Evolutionary conservation across 2,113 vertebrate species (phyloP), one percentile per base, ranked within the genome.

Genomic region (Pelecanoides urinatrix): DNA sequence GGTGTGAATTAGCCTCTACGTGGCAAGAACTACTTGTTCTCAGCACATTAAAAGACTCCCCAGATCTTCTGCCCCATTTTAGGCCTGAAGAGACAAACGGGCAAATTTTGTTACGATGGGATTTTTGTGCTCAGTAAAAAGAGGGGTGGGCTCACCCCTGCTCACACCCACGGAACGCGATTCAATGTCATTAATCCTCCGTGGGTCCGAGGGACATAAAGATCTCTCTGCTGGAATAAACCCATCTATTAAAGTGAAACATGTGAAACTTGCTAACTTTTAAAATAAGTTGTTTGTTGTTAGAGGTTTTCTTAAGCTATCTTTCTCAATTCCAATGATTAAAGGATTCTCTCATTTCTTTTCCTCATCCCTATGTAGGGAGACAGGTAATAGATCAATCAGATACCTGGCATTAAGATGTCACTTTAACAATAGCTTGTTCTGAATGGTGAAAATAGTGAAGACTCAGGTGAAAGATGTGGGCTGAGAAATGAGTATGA

Each of bases 331-430:
- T 67, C 36, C 45, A 27, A 10, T 4, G 67, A 92, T 83, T n/a
- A 80, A 86, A 92, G 96, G 85, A 90, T 66, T 10, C 71, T 29
- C 78, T 74, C 49, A 6, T 34, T 42, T 70, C 81, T 91, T 42
- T n/a, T 65, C 77, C 93, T 79, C 12, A 1, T 13, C 49, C 87
- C 71, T 16, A 11, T 0, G 36, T 16, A 49, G 49, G 81, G 8
- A 88, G 66, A 62, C 90, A 95, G 90, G 92, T 86, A 88, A 76
- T 17, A 67, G 96, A 93, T 93, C 88, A 77, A 96, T 84, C 88
- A 61, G 90, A 59, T 71, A 94, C 79, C 45, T 7, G 52, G 90
- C 90, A 95, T 96, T 92, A 90, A 97, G 96, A 83, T 63, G 92
- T 95, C 95, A 92, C 88, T 14, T n/a, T 16, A 59, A 90, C 93